Evolutionary conservation across 2,888 invertebrate genomes (phyloP).

Genomic region (Caenorhabditis sp.): DNA sequence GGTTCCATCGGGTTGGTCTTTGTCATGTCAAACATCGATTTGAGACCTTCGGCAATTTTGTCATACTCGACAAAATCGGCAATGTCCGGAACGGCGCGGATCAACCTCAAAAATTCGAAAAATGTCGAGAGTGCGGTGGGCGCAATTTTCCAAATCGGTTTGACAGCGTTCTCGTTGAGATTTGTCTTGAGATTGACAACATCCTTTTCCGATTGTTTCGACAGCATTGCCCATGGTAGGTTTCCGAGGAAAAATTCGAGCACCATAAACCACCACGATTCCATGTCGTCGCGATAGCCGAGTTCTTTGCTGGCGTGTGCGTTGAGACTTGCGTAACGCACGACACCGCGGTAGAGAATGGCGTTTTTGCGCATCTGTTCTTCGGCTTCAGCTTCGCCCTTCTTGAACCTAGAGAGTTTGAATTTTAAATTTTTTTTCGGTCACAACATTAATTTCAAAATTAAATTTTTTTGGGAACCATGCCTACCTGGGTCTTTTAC

Average conservation of each 20-base stretch:
- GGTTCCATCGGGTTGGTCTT: conserved; percentile 28
- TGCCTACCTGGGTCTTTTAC: conserved; percentile 28
- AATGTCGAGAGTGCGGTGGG: conserved; percentile 10
- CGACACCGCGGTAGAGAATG: conserved; percentile 35
- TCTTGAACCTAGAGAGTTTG: neutral
- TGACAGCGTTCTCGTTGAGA: conserved; percentile 20
- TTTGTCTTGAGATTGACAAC: conserved; percentile 29
- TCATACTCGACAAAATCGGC: conserved; percentile 37
- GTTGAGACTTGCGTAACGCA: conserved; percentile 31
- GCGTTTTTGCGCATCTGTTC: conserved; percentile 30
- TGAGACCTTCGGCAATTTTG: conserved; percentile 13
- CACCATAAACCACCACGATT: conserved; percentile 42
- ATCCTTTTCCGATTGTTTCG: conserved; percentile 36
- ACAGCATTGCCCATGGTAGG: conserved; percentile 37
- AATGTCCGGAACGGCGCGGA: conserved; percentile 26
- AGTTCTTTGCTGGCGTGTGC: conserved; percentile 34
- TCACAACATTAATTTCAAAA: too few species aligned
- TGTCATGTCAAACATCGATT: conserved; percentile 20
- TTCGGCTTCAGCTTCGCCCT: conserved; percentile 30
- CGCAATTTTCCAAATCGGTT: conserved; percentile 15
- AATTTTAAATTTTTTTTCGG: too few species aligned
- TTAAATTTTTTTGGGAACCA: too few species aligned
- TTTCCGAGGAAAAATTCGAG: conserved; percentile 35
- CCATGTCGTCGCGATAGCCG: conserved; percentile 42
- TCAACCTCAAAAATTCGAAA: conserved; percentile 20